Base-by-base conservation (phyloP, 1,140 invertebrate genomes). In the Eciton burchellii region DNA sequence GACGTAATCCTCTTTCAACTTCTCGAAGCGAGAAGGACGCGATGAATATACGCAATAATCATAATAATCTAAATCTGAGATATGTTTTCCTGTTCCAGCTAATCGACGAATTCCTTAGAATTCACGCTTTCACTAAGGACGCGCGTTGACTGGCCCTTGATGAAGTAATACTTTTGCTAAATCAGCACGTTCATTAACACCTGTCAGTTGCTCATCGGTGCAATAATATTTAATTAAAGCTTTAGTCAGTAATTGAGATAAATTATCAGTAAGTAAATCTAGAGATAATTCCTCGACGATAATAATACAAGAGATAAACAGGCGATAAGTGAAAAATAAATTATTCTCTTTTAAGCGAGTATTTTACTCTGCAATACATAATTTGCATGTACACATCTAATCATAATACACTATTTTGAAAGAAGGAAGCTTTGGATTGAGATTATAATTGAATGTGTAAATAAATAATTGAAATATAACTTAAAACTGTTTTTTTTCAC, bases 1-100 rank as follows among this genome's bases (percentile, higher is more conserved):
- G n/a, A n/a, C n/a, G n/a, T n/a, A n/a, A 47, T 26, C 19, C 45
- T 79, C 21, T 11, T 12, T 29, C n/a, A n/a, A n/a, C n/a, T n/a
- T n/a, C n/a, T n/a, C n/a, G n/a, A n/a, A n/a, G n/a, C n/a, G n/a
- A n/a, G n/a, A n/a, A n/a, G n/a, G n/a, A n/a, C n/a, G n/a, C n/a
- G n/a, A n/a, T n/a, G n/a, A n/a, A n/a, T n/a, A n/a, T n/a, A n/a
- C n/a, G n/a, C n/a, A n/a, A n/a, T n/a, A n/a, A n/a, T n/a, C n/a
- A n/a, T n/a, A 35, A 47, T 26, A 11, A 49, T 0, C 21, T 12
- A 41, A 45, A 65, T n/a, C 24, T 74, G 21, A 82, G 54, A 16
- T 62, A 43, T 66, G 70, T 72, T 26, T 85, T 68, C 88, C 43
- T 90, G 52, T 89, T 89, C 73, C 85, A 91, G 90, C 73, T 90